Percentiles rank a stretch among this genome's conserved stretches.
Conservation (phyloP, 1,140 invertebrate species). For the Elymnias hypermnestra region DNA sequence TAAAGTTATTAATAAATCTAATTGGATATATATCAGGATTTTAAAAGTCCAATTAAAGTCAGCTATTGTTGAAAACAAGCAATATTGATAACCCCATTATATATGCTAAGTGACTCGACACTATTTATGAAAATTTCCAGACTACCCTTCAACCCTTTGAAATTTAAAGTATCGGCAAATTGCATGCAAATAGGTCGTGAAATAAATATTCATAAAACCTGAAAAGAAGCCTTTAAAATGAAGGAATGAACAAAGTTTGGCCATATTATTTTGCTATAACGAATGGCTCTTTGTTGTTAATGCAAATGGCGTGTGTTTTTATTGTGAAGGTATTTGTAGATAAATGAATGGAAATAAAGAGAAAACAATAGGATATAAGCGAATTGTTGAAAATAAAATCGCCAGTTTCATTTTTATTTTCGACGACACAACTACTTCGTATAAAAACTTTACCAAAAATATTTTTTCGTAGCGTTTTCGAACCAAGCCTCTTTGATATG, state of each 20-base stretch:
- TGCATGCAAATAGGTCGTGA: conserved; percentile 13
- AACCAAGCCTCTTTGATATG: too few species aligned
- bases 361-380: neutral
- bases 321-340: neutral
- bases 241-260: neutral
- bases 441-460: neutral
- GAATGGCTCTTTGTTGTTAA: neutral
- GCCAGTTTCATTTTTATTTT: neutral
- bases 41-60: too few species aligned
- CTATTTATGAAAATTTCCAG: conserved; percentile 14
- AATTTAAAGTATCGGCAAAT: conserved; percentile 15
- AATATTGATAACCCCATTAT: too few species aligned
- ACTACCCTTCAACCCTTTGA: conserved; percentile 9
- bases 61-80: too few species aligned
- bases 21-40: too few species aligned
- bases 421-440: neutral
- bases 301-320: neutral
- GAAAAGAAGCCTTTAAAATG: conserved; percentile 12
- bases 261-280: neutral
- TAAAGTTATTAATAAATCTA: too few species aligned
- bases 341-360: neutral
- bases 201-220: conserved; percentile 20
- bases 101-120: neutral
- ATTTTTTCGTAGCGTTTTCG: too few species aligned
- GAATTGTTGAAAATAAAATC: neutral